A percentile compares a stretch with the other conserved stretches of the same genome.
phyloP scores from a whole-genome alignment of 1,140 invertebrate genomes.

The Cydia splendana region DNA sequence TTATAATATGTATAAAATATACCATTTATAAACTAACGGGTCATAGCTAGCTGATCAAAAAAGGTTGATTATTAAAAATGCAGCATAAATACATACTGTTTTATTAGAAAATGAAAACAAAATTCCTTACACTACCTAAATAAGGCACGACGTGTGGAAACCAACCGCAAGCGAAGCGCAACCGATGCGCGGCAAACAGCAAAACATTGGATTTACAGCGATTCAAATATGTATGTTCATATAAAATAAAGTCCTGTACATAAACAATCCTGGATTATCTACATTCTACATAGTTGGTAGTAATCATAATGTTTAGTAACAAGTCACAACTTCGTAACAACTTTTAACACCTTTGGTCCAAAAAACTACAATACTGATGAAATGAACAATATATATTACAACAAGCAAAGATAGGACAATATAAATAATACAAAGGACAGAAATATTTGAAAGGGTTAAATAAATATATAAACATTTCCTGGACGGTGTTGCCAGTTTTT shows the following conservation, averaged over 20 bases:
- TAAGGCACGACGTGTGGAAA: slow-evolving; percentile 76
- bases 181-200: slow-evolving; percentile 41
- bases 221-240: slow-evolving; percentile 39
- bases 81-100: slow-evolving; percentile 61
- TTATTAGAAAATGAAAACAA: slow-evolving; percentile 79
- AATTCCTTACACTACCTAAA: slow-evolving; percentile 76
- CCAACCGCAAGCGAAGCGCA: slow-evolving; percentile 51
- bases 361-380: background rate
- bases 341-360: background rate
- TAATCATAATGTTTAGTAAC: background rate
- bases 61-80: background rate
- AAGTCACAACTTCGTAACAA: slow-evolving; percentile 3
- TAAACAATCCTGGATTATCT: slow-evolving; percentile 37
- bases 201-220: slow-evolving; percentile 31
- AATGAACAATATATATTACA: background rate
- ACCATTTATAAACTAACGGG: too few species aligned
- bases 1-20: too few species aligned
- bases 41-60: background rate
- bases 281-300: background rate
- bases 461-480: background rate
- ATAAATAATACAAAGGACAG: background rate
- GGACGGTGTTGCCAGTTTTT: slow-evolving; percentile 5
- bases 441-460: too few species aligned
- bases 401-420: background rate
- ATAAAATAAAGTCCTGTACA: slow-evolving; percentile 42